Percentiles rank a stretch among this genome's conserved stretches.
Evolutionary conservation across 2,797 vertebrate genomes (phyloP).

Genomic region (Chloroceryle amazona): DNA sequence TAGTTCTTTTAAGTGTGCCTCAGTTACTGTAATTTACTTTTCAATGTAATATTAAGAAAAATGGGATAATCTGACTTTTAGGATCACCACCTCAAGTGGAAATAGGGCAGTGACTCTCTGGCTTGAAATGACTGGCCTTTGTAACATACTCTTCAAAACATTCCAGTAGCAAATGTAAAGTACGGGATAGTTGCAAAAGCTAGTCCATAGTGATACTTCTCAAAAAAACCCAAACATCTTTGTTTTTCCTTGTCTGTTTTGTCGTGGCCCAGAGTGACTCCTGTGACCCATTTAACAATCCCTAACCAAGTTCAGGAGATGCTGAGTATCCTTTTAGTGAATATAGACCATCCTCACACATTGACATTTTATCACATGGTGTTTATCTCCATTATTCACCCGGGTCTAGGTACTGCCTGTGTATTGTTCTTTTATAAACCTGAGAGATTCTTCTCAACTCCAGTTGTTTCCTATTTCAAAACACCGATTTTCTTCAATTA

Average conservation of each 20-base stretch:
- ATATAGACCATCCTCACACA: neutral
- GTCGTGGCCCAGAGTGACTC: neutral
- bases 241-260: neutral
- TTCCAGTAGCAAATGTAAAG: neutral
- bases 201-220: neutral
- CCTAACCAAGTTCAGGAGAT: neutral
- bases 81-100: slow-evolving; percentile 6
- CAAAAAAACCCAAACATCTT: neutral
- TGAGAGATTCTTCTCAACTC: neutral
- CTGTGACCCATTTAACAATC: neutral
- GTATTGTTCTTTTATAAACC: neutral
- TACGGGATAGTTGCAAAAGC: fast-evolving
- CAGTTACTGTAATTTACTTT: slow-evolving; percentile 20
- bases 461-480: neutral
- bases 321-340: neutral
- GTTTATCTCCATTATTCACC: neutral
- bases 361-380: fast-evolving
- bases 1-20: slow-evolving; percentile 7
- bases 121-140: neutral
- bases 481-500: neutral
- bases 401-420: neutral
- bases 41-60: slow-evolving; percentile 1
- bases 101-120: neutral
- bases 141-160: neutral
- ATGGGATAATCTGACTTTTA: neutral